Conservation (phyloP, 2,888 invertebrate genomes). For the Drosophila picticornis region DNA sequence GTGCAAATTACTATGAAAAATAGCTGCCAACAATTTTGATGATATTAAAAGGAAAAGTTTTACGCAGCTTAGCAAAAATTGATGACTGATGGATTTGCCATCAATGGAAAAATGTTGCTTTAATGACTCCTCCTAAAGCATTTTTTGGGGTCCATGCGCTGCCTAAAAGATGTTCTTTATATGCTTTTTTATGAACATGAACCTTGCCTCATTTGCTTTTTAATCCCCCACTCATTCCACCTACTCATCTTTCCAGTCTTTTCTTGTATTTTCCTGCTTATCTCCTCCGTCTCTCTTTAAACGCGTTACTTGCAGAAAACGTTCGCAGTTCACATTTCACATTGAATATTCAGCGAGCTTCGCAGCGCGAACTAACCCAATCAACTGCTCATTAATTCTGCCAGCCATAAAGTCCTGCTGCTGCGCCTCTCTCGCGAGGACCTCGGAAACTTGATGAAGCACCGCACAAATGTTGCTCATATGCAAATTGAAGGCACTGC, state of each 20-base stretch:
- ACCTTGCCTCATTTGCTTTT: not conserved
- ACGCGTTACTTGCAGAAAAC: constrained; percentile 15
- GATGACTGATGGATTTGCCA: not conserved
- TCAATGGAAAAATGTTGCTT: not conserved
- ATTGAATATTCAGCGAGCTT: constrained; percentile 61
- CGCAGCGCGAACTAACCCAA: constrained; percentile 59
- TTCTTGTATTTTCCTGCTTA: not conserved
- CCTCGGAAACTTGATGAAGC: constrained; percentile 51
- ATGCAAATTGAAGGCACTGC: constrained; percentile 52
- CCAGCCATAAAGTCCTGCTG: constrained; percentile 42
- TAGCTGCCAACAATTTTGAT: not conserved
- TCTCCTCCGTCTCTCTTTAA: not conserved
- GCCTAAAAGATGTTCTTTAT: not conserved
- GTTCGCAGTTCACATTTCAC: constrained; percentile 23
- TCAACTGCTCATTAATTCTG: constrained; percentile 66
- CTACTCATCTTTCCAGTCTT: too few relatives aligned
- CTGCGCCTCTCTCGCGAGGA: not conserved
- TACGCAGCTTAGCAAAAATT: not conserved
- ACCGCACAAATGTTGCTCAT: constrained; percentile 62
- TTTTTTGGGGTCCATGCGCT: not conserved
- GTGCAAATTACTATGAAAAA: not conserved
- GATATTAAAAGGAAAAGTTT: not conserved
- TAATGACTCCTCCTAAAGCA: not conserved
- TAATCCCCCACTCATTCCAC: not conserved
- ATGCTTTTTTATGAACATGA: not conserved